phyloP scores from a whole-genome alignment of 2,113 vertebrate species.

The Bubo scandiacus region DNA sequence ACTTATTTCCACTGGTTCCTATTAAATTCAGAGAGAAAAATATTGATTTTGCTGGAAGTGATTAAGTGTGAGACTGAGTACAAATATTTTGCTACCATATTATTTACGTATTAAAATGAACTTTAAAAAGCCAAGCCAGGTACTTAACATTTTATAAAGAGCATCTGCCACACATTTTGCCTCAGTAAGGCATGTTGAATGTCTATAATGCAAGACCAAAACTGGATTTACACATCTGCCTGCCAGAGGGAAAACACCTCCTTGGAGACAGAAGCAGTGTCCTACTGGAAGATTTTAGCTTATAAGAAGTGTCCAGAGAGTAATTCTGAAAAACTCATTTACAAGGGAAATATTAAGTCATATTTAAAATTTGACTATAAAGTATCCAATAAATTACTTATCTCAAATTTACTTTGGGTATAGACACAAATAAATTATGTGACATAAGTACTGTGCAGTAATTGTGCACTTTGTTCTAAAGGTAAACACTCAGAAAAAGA shows the following conservation, averaged over 20 bases:
- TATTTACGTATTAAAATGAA: not conserved
- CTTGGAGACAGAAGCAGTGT: not conserved
- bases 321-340: not conserved
- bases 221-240: not conserved
- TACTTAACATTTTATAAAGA: not conserved
- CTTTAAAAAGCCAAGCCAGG: not conserved
- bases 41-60: not conserved
- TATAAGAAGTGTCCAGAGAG: not conserved
- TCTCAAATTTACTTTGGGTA: not conserved
- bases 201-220: not conserved
- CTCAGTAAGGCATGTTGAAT: not conserved
- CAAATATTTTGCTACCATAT: not conserved
- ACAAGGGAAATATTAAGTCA: not conserved
- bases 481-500: not conserved
- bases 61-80: not conserved
- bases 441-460: not conserved
- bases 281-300: not conserved
- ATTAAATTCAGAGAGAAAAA: not conserved
- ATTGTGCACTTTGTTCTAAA: not conserved
- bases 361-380: not conserved
- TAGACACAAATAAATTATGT: not conserved
- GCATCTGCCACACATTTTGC: not conserved
- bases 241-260: not conserved
- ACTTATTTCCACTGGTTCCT: not conserved
- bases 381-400: not conserved